Evolutionary conservation across 2,797 vertebrate species (phyloP).

Genomic region (Oreortyx pictus): DNA sequence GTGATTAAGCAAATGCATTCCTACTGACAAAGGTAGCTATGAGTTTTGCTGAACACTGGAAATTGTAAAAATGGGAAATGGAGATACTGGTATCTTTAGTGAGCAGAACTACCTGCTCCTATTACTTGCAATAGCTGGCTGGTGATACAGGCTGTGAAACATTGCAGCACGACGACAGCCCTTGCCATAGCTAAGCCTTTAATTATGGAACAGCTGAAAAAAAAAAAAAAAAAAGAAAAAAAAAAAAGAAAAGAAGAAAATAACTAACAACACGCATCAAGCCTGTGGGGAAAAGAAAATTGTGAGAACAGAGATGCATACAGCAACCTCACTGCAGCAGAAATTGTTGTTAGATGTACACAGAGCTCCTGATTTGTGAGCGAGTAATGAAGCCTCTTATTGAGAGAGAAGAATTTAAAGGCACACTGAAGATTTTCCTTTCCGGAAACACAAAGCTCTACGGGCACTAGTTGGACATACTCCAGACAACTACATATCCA

Average conservation of each 20-base stretch:
- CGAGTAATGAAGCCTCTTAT: background rate
- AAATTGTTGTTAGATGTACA: background rate
- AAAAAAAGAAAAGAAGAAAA: no score
- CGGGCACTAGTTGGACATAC: background rate
- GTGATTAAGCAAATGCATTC: background rate
- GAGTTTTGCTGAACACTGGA: background rate
- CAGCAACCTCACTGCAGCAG: background rate
- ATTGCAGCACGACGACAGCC: background rate
- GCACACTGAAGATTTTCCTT: background rate
- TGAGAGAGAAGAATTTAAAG: background rate
- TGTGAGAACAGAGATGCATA: background rate
- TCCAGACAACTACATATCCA: background rate
- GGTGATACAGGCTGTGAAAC: background rate
- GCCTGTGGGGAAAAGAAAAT: background rate
- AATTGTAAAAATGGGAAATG: background rate
- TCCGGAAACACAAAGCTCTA: background rate
- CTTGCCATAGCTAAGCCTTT: background rate
- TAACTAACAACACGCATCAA: background rate
- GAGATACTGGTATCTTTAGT: background rate
- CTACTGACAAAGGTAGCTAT: background rate
- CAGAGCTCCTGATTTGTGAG: background rate
- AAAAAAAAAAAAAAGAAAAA: background rate
- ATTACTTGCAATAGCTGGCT: background rate
- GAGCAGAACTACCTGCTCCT: slow-evolving; percentile 4
- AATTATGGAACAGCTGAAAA: background rate